Conservation (phyloP, 2,797 vertebrate species). For the Taenioides sp. region DNA sequence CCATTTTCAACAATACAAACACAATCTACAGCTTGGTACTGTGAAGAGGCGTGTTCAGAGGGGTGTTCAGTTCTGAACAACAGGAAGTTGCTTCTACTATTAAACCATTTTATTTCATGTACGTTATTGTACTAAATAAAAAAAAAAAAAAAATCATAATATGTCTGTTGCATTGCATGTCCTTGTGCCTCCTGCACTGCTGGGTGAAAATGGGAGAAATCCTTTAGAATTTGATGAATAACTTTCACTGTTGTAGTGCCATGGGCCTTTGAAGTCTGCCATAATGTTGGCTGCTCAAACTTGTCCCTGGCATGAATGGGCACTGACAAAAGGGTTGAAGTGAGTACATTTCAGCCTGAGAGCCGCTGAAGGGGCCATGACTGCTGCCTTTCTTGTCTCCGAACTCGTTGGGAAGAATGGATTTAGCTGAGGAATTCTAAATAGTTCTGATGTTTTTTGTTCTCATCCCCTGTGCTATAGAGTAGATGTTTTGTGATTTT, state of each 20-base stretch:
- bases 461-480: conserved; percentile 24
- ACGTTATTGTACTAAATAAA: too few species aligned
- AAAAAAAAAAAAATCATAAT: too few species aligned
- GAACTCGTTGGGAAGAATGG: conserved; percentile 42
- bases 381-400: conserved; percentile 51
- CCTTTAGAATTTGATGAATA: conserved; percentile 60
- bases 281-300: conserved; percentile 77
- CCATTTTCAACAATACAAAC: too few species aligned
- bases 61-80: too few species aligned
- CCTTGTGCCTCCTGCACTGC: conserved; percentile 44
- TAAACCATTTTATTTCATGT: too few species aligned
- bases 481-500: conserved; percentile 41
- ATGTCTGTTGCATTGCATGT: neutral
- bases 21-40: too few species aligned
- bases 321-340: conserved; percentile 67
- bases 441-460: conserved; percentile 30
- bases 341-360: conserved; percentile 52
- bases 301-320: conserved; percentile 76
- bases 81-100: too few species aligned
- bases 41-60: too few species aligned
- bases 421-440: conserved; percentile 60
- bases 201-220: conserved; percentile 54
- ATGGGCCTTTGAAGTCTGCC: conserved; percentile 71
- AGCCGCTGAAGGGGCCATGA: conserved; percentile 50
- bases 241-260: conserved; percentile 58